Evolutionary conservation across 2,888 invertebrate genomes (phyloP).

Genomic region (Patella ulyssiponensis): DNA sequence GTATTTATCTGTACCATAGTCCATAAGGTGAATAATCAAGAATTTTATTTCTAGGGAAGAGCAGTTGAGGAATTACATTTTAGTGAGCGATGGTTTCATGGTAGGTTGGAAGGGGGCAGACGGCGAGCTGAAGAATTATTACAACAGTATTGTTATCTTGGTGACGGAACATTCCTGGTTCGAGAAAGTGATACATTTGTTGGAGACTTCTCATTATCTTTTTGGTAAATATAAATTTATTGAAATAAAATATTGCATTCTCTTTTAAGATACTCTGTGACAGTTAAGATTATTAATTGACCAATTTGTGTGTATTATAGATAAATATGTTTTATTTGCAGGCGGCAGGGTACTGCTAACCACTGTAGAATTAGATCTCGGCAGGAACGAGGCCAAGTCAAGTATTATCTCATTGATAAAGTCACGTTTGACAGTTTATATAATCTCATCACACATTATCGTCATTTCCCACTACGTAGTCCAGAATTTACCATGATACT

Average conservation of each 20-base stretch:
- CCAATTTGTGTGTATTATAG: no score
- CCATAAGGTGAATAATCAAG: not conserved
- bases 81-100: constrained; percentile 66
- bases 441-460: constrained; percentile 90
- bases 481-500: constrained; percentile 90
- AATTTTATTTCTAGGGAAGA: constrained; percentile 40
- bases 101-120: constrained; percentile 59
- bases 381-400: constrained; percentile 88
- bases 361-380: constrained; percentile 90
- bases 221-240: constrained; percentile 78
- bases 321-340: constrained; percentile 50
- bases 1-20: no score
- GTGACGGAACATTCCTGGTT: constrained; percentile 75
- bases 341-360: constrained; percentile 84
- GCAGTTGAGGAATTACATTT: constrained; percentile 64
- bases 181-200: constrained; percentile 94
- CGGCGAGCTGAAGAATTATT: constrained; percentile 55
- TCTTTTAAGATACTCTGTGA: no score
- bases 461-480: constrained; percentile 87
- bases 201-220: constrained; percentile 94
- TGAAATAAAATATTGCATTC: no score
- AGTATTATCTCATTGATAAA: constrained; percentile 91
- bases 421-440: constrained; percentile 93
- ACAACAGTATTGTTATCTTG: constrained; percentile 54
- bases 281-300: no score